phyloP scores from a whole-genome alignment of 2,113 vertebrate genomes.

The Erythrolamprus reginae region DNA sequence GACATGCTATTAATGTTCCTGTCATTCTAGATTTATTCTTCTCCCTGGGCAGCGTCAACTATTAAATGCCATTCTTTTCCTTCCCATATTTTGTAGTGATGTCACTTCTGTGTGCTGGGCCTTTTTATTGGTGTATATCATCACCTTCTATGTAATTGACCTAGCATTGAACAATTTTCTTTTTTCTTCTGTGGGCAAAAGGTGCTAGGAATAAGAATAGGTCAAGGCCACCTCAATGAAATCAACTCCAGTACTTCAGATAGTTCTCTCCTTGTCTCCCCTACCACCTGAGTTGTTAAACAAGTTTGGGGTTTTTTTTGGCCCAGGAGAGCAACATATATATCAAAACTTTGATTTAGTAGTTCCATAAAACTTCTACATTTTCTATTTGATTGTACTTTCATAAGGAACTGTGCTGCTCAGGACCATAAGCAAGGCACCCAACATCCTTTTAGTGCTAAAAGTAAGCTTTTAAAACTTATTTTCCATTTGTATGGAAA shows the following conservation, averaged over 20 bases:
- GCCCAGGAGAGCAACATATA: not conserved
- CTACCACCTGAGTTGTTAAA: constrained; percentile 9
- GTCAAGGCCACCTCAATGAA: constrained; percentile 11
- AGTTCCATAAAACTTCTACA: not conserved
- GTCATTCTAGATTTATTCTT: constrained; percentile 7
- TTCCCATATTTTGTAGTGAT: constrained; percentile 28
- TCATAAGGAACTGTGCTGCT: constrained; percentile 24
- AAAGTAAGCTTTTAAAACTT: not conserved
- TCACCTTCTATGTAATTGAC: constrained; percentile 48
- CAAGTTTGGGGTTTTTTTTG: constrained; percentile 14
- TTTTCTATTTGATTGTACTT: constrained; percentile 12
- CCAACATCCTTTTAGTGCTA: not conserved
- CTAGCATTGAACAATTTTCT: not conserved
- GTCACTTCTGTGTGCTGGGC: not conserved
- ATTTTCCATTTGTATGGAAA: not conserved
- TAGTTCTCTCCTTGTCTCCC: constrained; percentile 24
- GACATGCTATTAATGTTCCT: constrained; percentile 15
- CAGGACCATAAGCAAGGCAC: not conserved
- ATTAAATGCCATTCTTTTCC: constrained; percentile 2
- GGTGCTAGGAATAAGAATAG: constrained; percentile 13
- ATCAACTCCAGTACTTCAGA: constrained; percentile 30
- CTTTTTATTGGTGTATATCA: not conserved
- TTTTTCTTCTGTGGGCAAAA: constrained; percentile 53
- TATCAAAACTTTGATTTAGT: not conserved
- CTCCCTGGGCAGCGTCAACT: constrained; percentile 10